Base-by-base conservation (phyloP, 2,113 vertebrate genomes). In the Leptobrachium leishanense region DNA sequence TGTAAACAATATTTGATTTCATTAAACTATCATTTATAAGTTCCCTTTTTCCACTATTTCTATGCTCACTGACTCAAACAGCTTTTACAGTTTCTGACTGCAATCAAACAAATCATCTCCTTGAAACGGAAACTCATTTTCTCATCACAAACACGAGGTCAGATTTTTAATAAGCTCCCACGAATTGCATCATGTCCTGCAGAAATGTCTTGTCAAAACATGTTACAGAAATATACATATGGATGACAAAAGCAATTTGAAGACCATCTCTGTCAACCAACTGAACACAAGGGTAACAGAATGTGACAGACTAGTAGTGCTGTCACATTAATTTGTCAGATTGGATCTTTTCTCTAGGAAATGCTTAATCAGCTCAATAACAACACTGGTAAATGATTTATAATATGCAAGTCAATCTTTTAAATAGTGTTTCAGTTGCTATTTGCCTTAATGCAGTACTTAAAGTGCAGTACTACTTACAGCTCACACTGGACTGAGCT, bases 261-360 rank as follows among this genome's bases (percentile, higher is more conserved):
- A 20, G 13, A 50, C 4, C n/a, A 70, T 70, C 68, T 50, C 13
- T 70, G 39, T 40, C 67, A 70, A 10, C 20, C 5, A 50, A 8
- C 68, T 70, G 46, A 20, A 7, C 31, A 53, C 43, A 50, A 70
- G 12, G 20, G n/a, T 20, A 20, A 70, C 11, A 50, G 2, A 43
- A 70, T 46, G 43, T 70, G 68, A 70, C 68, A 70, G 68, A 70
- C 43, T 70, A n/a, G 5, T 43, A 3, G 39, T 70, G 15, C n/a
- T 50, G n/a, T 70, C 43, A 70, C 43, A 70, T 70, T 42, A 70
- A 70, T 70, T 70, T 50, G n/a, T n/a, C 43, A 31, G 44, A 31
- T 31, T 31, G 20, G 20, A 31, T 31, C 50, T 42, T 70, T 31
- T 1, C 68, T 50, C 5, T 7, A 50, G 7, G n/a, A 70, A 20